Conservation (phyloP, 2,888 invertebrate species). For the Cosmopolites sordidus region DNA sequence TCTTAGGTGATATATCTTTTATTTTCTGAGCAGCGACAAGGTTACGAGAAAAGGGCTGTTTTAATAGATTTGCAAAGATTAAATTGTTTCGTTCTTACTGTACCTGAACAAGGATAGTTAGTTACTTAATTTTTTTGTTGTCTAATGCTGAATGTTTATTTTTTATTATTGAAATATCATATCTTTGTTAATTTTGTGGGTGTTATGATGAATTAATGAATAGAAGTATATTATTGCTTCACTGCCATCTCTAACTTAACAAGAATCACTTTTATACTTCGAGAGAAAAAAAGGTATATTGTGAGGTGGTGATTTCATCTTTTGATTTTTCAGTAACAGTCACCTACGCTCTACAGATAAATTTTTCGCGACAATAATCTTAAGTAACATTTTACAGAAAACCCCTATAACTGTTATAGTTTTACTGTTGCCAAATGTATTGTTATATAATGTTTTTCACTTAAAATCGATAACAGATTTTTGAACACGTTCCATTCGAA, state of each 20-base stretch:
- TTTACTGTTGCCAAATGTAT: conserved; percentile 1
- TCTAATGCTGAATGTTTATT: conserved; percentile 28
- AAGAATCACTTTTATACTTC: conserved; percentile 26
- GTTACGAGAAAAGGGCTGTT: conserved; percentile 17
- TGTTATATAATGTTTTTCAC: too few relatives aligned
- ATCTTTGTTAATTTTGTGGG: conserved; percentile 33
- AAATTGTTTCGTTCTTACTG: conserved; percentile 31
- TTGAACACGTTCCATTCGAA: too few relatives aligned
- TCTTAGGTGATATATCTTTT: too few relatives aligned
- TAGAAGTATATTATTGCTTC: conserved; percentile 31
- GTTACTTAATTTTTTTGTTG: conserved; percentile 29
- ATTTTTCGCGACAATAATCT: neutral
- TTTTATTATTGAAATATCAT: conserved; percentile 31
- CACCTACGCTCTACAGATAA: conserved; percentile 11
- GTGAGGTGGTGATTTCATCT: conserved; percentile 12
- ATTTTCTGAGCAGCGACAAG: too few relatives aligned
- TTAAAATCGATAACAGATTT: too few relatives aligned
- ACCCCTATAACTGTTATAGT: too few relatives aligned
- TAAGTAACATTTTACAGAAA: too few relatives aligned
- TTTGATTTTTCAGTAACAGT: conserved; percentile 23
- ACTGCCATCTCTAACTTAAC: conserved; percentile 33
- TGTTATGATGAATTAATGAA: conserved; percentile 26
- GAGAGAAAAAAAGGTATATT: conserved; percentile 9
- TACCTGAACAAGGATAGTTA: conserved; percentile 35
- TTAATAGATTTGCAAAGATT: conserved; percentile 1